Percentiles rank a stretch among this genome's conserved stretches.
Conservation (phyloP, 1,140 invertebrate genomes). For the Dendroctonus ponderosae region DNA sequence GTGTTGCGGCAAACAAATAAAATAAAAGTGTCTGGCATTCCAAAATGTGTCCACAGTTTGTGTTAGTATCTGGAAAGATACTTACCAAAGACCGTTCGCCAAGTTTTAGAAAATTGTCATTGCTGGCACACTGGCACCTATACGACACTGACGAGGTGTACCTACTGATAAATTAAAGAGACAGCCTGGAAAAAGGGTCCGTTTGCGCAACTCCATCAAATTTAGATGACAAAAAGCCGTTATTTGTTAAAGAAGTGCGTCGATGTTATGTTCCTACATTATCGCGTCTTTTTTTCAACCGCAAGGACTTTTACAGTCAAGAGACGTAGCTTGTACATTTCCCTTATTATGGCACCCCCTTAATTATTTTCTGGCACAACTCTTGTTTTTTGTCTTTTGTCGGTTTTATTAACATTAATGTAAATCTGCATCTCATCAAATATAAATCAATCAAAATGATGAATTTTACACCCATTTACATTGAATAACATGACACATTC, state of each 20-base stretch:
- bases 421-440: no score
- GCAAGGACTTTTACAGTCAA: constrained; percentile 15
- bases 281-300: constrained; percentile 26
- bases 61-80: constrained; percentile 19
- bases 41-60: not conserved
- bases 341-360: no score
- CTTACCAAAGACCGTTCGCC: constrained; percentile 49
- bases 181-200: constrained; percentile 44
- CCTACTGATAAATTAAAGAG: constrained; percentile 52
- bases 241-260: constrained; percentile 49
- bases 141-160: constrained; percentile 51
- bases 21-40: no score
- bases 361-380: no score
- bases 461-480: no score
- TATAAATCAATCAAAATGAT: no score
- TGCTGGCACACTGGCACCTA: constrained; percentile 51
- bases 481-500: no score
- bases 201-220: constrained; percentile 51
- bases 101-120: constrained; percentile 50
- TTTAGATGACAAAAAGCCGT: constrained; percentile 51
- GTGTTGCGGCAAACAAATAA: no score
- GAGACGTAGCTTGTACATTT: not conserved
- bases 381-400: no score
- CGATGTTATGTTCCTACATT: constrained; percentile 37
- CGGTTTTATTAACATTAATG: no score